Base-by-base conservation (phyloP, 2,797 vertebrate species). In the Nothura maculosa region DNA sequence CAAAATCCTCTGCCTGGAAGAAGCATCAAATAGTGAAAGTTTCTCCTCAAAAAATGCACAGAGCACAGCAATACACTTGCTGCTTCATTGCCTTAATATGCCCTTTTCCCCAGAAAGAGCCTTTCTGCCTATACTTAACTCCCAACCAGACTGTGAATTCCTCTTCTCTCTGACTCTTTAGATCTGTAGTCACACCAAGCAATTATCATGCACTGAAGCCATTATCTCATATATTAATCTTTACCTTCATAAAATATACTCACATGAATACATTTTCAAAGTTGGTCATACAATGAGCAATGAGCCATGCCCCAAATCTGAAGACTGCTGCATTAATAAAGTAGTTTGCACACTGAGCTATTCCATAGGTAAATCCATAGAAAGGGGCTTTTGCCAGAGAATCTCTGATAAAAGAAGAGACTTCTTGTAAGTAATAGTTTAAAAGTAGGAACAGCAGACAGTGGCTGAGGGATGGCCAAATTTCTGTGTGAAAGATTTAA, bases 211-310 rank as follows among this genome's bases (percentile, higher is more conserved):
- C 24, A 28, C 58, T 82, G 15, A 94, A 85, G 69, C 24, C 34
- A 34, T 4, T 66, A 3, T 16, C 6, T 4, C 1, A 0, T 1
- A 0, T 4, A 52, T 13, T 6, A 17, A 21, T 36, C 17, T 74
- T 58, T 13, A 45, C 1, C 8, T 76, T 83, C 81, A 34, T 30
- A 12, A 67, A 60, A 28, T 43, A 70, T 93, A 97, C 97, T 98
- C 92, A 98, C 97, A 98, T 94, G 78, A 98, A 98, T 11, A 98
- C 96, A 50, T 97, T 97, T 95, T 98, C 98, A 88, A 95, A 98
- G 87, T 97, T 63, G n/a, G 81, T 98, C 87, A 97, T 84, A 80
- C 97, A 97, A 68, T 94, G 90, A 54, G 96, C 97, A 89, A 97
- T 98, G 30, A 98, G 96, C 97, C 97, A 98, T 24, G 98, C 95